Percentiles rank a stretch among this genome's conserved stretches.
phyloP scores from a whole-genome alignment of 2,888 invertebrate species.

The Aphrophora alni region DNA sequence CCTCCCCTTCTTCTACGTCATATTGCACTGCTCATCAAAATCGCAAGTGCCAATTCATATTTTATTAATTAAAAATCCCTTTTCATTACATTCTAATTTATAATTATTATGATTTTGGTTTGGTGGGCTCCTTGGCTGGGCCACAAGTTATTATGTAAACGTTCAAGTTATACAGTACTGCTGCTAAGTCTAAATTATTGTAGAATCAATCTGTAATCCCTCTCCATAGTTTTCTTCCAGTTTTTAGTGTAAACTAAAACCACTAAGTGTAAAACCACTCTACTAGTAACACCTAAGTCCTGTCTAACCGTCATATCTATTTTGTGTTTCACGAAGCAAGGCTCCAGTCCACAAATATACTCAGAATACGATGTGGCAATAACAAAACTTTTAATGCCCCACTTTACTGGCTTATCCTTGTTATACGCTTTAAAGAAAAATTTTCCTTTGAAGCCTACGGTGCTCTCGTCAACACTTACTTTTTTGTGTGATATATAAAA shows the following conservation, averaged over 20 bases:
- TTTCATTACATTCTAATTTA: no score
- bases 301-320: slow-evolving; percentile 6
- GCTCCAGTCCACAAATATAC: slow-evolving; percentile 18
- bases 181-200: background rate
- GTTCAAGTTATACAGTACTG: no score
- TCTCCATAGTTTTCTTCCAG: slow-evolving; percentile 13
- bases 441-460: slow-evolving; percentile 20
- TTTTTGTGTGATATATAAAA: slow-evolving; percentile 10
- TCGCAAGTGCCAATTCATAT: no score
- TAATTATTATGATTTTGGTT: no score
- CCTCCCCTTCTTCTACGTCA: no score
- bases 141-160: no score
- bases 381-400: slow-evolving; percentile 21
- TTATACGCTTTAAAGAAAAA: slow-evolving; percentile 2
- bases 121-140: no score
- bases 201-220: background rate
- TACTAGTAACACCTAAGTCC: slow-evolving; percentile 9
- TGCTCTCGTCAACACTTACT: slow-evolving; percentile 18
- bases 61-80: no score
- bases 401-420: slow-evolving; percentile 23
- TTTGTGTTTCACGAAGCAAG: slow-evolving; percentile 12
- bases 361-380: background rate
- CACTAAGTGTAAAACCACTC: slow-evolving; percentile 7
- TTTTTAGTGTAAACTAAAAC: no score
- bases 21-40: no score